Evolutionary conservation across 2,888 invertebrate genomes (phyloP).

Genomic region (Eupithecia inturbata): DNA sequence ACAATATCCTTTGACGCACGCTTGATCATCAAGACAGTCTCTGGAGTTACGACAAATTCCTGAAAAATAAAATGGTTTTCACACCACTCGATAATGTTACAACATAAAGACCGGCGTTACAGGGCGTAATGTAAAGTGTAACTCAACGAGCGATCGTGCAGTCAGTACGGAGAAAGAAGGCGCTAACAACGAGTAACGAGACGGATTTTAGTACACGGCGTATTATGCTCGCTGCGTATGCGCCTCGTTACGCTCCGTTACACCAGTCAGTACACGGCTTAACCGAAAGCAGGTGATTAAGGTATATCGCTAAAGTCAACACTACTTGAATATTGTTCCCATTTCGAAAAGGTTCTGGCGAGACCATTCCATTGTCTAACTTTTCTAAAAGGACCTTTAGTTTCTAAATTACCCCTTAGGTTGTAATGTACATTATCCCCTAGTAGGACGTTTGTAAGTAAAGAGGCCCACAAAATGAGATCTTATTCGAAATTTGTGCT

Average conservation of each 20-base stretch:
- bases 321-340: no score
- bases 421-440: background rate
- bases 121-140: background rate
- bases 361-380: no score
- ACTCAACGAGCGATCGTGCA: background rate
- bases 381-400: background rate
- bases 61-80: constrained; percentile 55
- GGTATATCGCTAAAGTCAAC: no score
- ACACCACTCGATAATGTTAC: background rate
- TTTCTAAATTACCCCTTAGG: background rate
- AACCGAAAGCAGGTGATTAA: no score
- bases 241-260: no score
- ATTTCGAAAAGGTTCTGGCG: no score
- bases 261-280: no score
- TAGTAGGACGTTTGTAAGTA: background rate
- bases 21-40: constrained; percentile 93
- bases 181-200: background rate
- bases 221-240: no score
- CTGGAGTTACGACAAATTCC: constrained; percentile 91
- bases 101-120: background rate
- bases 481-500: background rate
- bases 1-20: constrained; percentile 94
- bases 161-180: no score
- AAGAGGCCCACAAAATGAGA: background rate
- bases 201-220: background rate